A percentile compares a stretch with the other conserved stretches of the same genome.
Evolutionary conservation across 2,888 invertebrate species (phyloP).

Genomic region (Nebria salina): DNA sequence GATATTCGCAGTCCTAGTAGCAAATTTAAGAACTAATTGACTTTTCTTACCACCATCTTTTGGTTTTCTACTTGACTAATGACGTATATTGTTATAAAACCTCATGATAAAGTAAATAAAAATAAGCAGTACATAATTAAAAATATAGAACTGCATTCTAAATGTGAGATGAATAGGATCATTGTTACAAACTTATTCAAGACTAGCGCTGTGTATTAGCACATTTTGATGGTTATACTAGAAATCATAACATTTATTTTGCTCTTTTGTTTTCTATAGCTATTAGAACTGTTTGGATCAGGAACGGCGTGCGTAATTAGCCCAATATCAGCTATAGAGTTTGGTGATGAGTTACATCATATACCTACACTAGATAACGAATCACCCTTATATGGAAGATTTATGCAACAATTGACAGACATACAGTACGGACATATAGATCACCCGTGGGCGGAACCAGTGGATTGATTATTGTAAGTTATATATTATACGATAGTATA

Average conservation of each 20-base stretch:
- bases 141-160: too few relatives aligned
- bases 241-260: background rate
- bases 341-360: conserved; percentile 71
- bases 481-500: background rate
- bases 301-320: conserved; percentile 97
- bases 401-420: conserved; percentile 80
- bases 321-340: conserved; percentile 88
- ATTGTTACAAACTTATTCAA: too few relatives aligned
- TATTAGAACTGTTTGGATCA: conserved; percentile 96
- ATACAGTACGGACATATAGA: conserved; percentile 90
- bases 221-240: background rate
- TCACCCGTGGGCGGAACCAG: conserved; percentile 81
- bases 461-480: conserved; percentile 62
- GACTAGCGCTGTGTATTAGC: too few relatives aligned
- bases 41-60: too few relatives aligned
- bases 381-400: conserved; percentile 76
- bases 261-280: conserved; percentile 66
- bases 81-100: too few relatives aligned
- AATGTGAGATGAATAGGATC: too few relatives aligned
- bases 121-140: too few relatives aligned
- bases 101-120: too few relatives aligned
- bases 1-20: too few relatives aligned
- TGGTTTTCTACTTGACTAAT: too few relatives aligned
- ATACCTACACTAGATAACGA: conserved; percentile 81
- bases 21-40: too few relatives aligned